Evolutionary conservation across 1,140 invertebrate genomes (phyloP), one percentile per base, ranked within the genome.

Genomic region (Goniozus legneri): DNA sequence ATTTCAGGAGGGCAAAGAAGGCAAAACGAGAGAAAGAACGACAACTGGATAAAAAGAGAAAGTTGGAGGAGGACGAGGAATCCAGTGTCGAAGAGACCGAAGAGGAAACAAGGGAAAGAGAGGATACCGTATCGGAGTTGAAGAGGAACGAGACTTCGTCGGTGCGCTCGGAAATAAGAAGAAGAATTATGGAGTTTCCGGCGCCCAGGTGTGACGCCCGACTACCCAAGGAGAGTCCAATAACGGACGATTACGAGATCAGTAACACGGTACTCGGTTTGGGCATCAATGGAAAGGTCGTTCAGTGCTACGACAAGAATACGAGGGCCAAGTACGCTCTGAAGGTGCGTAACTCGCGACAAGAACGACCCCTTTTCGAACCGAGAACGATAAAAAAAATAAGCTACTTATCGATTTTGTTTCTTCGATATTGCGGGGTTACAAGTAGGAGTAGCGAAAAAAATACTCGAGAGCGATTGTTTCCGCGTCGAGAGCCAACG

Each of bases 231-330:
- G 83, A 80, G 44, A 84, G 83, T 24, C 82, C 87, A 14, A 90
- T 98, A 53, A 88, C 85, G 20, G 86, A 95, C 46, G 95, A 98
- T 74, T 98, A 97, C 71, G 84, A 88, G 68, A 92, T 98, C 56
- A 91, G 92, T n/a, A 88, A 87, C 64, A 91, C 85, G 40, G 95
- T 98, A 10, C 82, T 99, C 31, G 96, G 96, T n/a, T 82, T 97
- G 19, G 96, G 96, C 12, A 98, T 98, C 55, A 98, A 97, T 73
- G 96, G 96, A 27, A 97, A 97, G 83, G 90, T 92, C 24, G 84
- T 88, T 7, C 81, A 88, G 66, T 90, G 88, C 71, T 87, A 79
- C 54, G 79, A 79, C 15, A 85, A 84, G 54, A 74, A 74, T 39
- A 85, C 79, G 8, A 80, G 83, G 58, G 73, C 84, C 58, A 93